These are phyloP conservation scores for Cherax destructor DNA, from an alignment of 1,140 invertebrate genomes.

Conservation along the genomic window DNA sequence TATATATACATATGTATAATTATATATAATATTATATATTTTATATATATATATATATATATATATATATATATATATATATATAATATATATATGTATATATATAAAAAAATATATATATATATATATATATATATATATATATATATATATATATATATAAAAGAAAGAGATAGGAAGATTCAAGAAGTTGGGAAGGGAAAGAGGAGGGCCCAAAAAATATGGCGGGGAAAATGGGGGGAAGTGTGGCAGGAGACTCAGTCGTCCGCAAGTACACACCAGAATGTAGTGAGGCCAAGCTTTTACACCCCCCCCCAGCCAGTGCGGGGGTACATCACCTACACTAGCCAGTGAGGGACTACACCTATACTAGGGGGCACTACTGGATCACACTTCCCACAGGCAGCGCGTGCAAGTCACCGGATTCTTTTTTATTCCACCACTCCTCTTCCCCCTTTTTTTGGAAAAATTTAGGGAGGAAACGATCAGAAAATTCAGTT, in stretches of 20 bases:
- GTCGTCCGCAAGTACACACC: neutral
- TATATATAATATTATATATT: constrained; percentile 9
- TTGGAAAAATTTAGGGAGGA: neutral
- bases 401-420: neutral
- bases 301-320: constrained; percentile 33
- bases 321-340: constrained; percentile 19
- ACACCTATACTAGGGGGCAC: constrained; percentile 21
- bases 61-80: too few species aligned
- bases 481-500: neutral
- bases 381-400: constrained; percentile 15
- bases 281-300: constrained; percentile 47
- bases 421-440: neutral
- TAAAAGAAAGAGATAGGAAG: too few species aligned
- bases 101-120: neutral
- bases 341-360: constrained; percentile 16
- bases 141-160: too few species aligned
- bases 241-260: neutral
- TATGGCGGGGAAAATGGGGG: neutral
- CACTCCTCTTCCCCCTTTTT: neutral
- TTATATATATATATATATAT: neutral
- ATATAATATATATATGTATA: too few species aligned
- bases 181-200: neutral
- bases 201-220: neutral
- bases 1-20: constrained; percentile 11
- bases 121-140: neutral